Percentiles rank a stretch among this genome's conserved stretches.
phyloP scores from a whole-genome alignment of 1,140 invertebrate species.

The Trachymyrmex septentrionalis region DNA sequence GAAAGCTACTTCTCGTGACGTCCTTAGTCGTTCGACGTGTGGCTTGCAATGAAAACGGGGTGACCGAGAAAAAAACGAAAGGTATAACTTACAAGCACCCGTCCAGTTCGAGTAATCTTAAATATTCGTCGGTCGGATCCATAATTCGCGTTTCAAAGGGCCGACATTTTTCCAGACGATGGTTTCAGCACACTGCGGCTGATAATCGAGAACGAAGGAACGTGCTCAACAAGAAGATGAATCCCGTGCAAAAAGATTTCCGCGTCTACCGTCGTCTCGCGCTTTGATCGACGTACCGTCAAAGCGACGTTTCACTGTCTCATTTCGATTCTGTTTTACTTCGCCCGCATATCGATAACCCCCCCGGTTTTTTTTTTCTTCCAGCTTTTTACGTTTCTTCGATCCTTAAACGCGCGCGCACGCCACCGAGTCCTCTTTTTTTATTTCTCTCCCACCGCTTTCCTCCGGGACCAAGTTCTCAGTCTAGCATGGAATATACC shows the following conservation, averaged over 20 bases:
- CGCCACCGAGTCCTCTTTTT: background rate
- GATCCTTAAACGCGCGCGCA: slow-evolving; percentile 30
- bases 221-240: slow-evolving; percentile 54
- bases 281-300: slow-evolving; percentile 76
- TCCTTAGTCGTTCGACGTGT: slow-evolving; percentile 48
- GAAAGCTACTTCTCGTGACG: slow-evolving; percentile 17
- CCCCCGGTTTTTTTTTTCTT: slow-evolving; percentile 6
- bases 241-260: slow-evolving; percentile 63
- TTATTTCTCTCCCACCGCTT: background rate
- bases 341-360: slow-evolving; percentile 79
- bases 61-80: background rate
- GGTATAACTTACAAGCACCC: slow-evolving; percentile 4
- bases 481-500: slow-evolving; percentile 59
- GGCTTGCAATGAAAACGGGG: background rate
- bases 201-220: slow-evolving; percentile 62
- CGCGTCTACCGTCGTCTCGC: slow-evolving; percentile 39
- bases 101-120: slow-evolving; percentile 2
- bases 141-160: slow-evolving; percentile 35
- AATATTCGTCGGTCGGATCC: slow-evolving; percentile 23
- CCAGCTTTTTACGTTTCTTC: slow-evolving; percentile 41
- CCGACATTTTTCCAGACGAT: slow-evolving; percentile 39
- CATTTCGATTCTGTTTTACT: slow-evolving; percentile 80
- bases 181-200: slow-evolving; percentile 58
- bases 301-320: slow-evolving; percentile 72
- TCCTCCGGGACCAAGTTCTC: slow-evolving; percentile 70